A percentile compares a stretch with the other conserved stretches of the same genome.
These are phyloP conservation scores for Camelus bactrianus DNA, from an alignment of 2,113 vertebrate species.

Conservation along the genomic window DNA sequence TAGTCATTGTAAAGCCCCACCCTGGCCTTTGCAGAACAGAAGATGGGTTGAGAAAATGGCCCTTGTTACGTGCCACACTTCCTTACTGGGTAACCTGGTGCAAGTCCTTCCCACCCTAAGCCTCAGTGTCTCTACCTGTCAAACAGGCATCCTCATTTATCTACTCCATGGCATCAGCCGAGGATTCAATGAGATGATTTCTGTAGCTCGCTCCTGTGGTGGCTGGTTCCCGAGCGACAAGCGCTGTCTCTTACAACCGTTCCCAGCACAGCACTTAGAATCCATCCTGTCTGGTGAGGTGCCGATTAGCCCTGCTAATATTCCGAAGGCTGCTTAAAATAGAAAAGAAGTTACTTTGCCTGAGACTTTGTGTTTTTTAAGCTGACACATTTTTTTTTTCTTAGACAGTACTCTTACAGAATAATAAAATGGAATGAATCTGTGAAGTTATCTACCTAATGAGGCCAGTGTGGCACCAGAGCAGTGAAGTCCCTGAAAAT, in stretches of 20 bases:
- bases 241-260: rapidly evolving
- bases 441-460: conserved; percentile 64
- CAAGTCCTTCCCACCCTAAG: neutral
- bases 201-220: neutral
- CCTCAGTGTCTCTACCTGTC: neutral
- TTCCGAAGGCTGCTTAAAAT: conserved; percentile 45
- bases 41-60: neutral
- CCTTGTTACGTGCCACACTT: neutral
- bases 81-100: neutral
- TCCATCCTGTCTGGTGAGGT: neutral
- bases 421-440: conserved; percentile 57
- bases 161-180: rapidly evolving
- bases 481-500: conserved; percentile 24
- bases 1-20: neutral
- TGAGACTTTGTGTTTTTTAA: conserved; percentile 52
- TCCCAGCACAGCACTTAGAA: neutral
- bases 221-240: neutral
- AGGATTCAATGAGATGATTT: neutral
- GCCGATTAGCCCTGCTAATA: neutral
- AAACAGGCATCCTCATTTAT: neutral
- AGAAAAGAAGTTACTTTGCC: conserved; percentile 16
- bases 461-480: conserved; percentile 47
- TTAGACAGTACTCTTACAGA: conserved; percentile 19
- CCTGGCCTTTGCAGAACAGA: neutral
- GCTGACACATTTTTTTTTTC: conserved; percentile 42